Evolutionary conservation across 2,797 vertebrate species (phyloP).

Genomic region (Anguilla megastoma): DNA sequence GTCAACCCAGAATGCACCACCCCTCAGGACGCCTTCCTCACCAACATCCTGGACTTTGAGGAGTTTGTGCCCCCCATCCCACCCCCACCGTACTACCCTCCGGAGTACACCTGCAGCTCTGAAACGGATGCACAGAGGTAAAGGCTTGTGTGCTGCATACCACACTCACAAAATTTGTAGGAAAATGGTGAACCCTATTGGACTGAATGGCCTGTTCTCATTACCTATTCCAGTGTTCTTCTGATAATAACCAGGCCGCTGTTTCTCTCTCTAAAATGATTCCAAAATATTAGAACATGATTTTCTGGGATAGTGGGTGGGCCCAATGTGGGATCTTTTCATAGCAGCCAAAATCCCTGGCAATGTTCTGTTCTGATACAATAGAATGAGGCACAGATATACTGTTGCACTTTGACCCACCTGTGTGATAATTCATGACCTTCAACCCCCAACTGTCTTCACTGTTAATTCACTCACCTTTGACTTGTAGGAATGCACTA

Average conservation of each 20-base stretch:
- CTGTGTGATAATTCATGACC: not conserved
- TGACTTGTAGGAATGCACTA: not conserved
- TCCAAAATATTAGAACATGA: not conserved
- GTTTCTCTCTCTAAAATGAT: not conserved
- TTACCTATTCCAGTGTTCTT: not conserved
- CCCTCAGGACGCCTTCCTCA: constrained; percentile 88
- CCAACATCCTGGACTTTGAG: constrained; percentile 92
- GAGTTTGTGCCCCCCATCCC: constrained; percentile 95
- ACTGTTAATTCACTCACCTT: not conserved
- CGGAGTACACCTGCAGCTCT: constrained; percentile 96
- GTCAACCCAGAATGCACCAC: constrained; percentile 89
- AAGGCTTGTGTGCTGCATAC: constrained; percentile 15
- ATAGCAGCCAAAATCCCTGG: not conserved
- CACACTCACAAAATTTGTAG: not conserved
- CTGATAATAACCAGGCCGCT: not conserved
- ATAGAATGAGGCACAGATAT: not conserved
- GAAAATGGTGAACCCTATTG: no score
- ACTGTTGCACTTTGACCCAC: not conserved
- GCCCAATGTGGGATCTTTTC: not conserved
- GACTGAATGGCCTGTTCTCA: not conserved
- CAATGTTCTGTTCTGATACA: not conserved
- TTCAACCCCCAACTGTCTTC: not conserved
- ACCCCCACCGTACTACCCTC: constrained; percentile 93
- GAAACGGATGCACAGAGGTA: constrained; percentile 96
- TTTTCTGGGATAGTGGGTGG: not conserved